Evolutionary conservation across 2,888 invertebrate species (phyloP), one percentile per base, ranked within the genome.

Genomic region (Halictus quadricinctus): DNA sequence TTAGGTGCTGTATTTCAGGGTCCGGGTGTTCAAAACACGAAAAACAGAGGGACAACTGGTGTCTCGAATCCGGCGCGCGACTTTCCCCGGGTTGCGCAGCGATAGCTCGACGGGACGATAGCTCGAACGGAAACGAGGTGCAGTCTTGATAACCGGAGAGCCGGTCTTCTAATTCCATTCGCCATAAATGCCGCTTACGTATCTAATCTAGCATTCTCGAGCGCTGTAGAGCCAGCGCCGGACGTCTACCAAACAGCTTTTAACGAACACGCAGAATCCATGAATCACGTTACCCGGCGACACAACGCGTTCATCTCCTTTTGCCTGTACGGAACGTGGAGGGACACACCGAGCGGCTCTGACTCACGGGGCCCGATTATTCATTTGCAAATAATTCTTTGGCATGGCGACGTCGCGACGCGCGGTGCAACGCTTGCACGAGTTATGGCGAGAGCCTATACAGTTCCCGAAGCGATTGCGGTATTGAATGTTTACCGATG

Each of bases 201-300:
- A 92, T 93, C 93, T 92, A 93, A 92, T 93, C 93, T 91, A 86
- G 76, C 90, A 90, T 91, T 91, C 89, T 66, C 80, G 76, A 84
- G 85, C 74, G 79, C 85, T 86, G 85, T 79, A 78, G 21, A 78
- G 21, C 75, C 73, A 84, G 72, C 84, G 84, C 86, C 84, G 54
- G 50, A 21, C 54, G 54, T 54, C 54, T 82, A 87, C 86, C 81
- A 83, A 91, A 88, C 86, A 80, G 83, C 85, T 86, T 88, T 84
- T 85, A 89, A 88, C 88, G 88, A 89, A 90, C 88, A 87, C 87
- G 81, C 90, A 88, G 89, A 91, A 92, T 92, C 86, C 88, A 92
- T 92, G 92, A 92, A 92, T 92, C 91, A 92, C 87, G 83, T 76
- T 66, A 80, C 72, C 50, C 15, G 76, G 69, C 83, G 81, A 85